Percentiles rank a stretch among this genome's conserved stretches.
Evolutionary conservation across 1,140 invertebrate genomes (phyloP).

Genomic region (Patella vulgata): DNA sequence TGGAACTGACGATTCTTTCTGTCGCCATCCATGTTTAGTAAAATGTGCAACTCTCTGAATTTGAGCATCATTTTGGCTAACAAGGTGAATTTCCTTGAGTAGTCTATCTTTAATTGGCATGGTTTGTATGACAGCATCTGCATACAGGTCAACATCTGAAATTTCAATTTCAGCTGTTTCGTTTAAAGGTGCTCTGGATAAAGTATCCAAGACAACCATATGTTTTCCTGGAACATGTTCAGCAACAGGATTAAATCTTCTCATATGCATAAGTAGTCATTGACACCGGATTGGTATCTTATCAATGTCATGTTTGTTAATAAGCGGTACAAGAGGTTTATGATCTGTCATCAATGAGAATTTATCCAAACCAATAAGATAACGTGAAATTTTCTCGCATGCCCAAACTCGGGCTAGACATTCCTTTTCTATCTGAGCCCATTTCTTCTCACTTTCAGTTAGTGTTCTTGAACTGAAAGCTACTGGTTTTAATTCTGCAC

Average conservation of each 20-base stretch:
- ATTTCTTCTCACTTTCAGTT: slow-evolving; percentile 40
- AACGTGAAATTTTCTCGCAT: slow-evolving; percentile 69
- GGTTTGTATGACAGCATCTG: not conserved
- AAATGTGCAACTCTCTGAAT: no score
- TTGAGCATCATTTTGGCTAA: not conserved
- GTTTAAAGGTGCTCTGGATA: slow-evolving; percentile 15
- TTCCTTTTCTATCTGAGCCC: slow-evolving; percentile 31
- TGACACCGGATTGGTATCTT: slow-evolving; percentile 22
- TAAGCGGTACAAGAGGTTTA: slow-evolving; percentile 44
- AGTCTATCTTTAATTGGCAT: not conserved
- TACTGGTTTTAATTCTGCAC: slow-evolving; percentile 20
- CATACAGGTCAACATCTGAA: not conserved
- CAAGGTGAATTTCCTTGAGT: not conserved
- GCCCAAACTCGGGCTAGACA: slow-evolving; percentile 13
- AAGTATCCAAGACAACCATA: slow-evolving; percentile 26
- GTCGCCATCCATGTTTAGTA: slow-evolving; percentile 18
- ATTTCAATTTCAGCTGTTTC: not conserved
- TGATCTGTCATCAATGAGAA: slow-evolving; percentile 46
- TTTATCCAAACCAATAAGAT: slow-evolving; percentile 58
- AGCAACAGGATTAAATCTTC: slow-evolving; percentile 17
- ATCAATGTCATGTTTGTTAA: slow-evolving; percentile 28
- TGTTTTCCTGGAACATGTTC: slow-evolving; percentile 32
- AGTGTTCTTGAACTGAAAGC: slow-evolving; percentile 30
- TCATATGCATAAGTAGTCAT: slow-evolving; percentile 22
- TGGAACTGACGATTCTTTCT: not conserved